Conservation (phyloP, 2,113 vertebrate genomes). For the Danionella cerebrum region DNA sequence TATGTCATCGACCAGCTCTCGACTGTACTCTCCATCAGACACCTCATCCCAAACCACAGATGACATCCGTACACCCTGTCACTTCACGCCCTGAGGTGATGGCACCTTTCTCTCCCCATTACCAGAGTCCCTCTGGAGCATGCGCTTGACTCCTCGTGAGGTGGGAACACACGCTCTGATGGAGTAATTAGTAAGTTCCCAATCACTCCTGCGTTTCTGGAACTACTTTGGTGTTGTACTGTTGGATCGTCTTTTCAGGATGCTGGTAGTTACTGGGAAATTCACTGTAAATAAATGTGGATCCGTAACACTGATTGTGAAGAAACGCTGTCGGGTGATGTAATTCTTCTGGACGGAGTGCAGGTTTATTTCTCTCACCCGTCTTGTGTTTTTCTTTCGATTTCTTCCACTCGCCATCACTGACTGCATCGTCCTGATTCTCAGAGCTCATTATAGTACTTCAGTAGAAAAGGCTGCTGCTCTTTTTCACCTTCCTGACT, state of each 20-base stretch:
- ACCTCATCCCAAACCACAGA: constrained; percentile 36
- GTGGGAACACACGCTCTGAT: constrained; percentile 44
- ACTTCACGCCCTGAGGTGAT: constrained; percentile 34
- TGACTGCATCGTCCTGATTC: background rate
- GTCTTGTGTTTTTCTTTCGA: background rate
- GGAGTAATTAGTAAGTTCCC: constrained; percentile 53
- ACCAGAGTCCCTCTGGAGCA: constrained; percentile 40
- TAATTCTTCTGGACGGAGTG: constrained; percentile 29
- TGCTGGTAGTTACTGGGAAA: no score
- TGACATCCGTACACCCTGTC: constrained; percentile 36
- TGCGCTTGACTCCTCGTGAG: constrained; percentile 24
- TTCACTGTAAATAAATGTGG: background rate
- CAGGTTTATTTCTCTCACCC: constrained; percentile 11
- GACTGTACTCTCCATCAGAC: constrained; percentile 38
- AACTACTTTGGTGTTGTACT: background rate
- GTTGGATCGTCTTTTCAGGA: background rate
- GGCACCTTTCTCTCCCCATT: constrained; percentile 21
- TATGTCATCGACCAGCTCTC: constrained; percentile 18
- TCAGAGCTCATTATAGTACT: constrained; percentile 25
- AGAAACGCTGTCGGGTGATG: constrained; percentile 20
- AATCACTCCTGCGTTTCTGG: constrained; percentile 13
- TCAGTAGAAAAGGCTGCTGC: background rate
- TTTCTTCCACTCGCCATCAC: background rate
- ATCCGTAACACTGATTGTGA: background rate
- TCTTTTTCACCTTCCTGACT: background rate